Base-by-base conservation (phyloP, 2,113 vertebrate genomes). In the Pelobates fuscus region DNA sequence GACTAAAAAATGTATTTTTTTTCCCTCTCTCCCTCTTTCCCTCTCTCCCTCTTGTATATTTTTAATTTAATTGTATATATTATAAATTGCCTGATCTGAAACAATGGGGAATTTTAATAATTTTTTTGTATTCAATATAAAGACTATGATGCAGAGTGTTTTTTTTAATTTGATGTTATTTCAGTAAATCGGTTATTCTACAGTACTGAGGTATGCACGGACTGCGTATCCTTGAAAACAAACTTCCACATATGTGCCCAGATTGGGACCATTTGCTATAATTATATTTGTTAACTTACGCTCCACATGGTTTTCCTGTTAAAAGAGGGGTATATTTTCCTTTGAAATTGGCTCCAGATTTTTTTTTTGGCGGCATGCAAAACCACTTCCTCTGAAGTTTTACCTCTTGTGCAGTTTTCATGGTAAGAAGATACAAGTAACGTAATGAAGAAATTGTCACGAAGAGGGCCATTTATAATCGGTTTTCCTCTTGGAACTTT, bases 371-470 rank as follows among this genome's bases (percentile, higher is more conserved):
- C 20, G 26, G 49, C 30, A 27, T 10, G 2, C 26, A 55, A n/a
- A n/a, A 62, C 54, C 30, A 64, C 21, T 27, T 4, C 26, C 26
- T 52, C 46, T 41, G 25, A 37, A 25, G 44, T 65, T 74, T 72
- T 54, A 64, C 60, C 29, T 66, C 29, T 55, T 12, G 10, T 73
- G 71, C 49, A 55, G 25, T 73, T 8, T 55, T 27, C 62, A 14
- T 44, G 24, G 49, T 65, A 17, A 43, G 18, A 30, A 5, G 63
- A 29, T 63, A 11, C 59, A 59, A 37, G 49, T 11, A 18, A 14
- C 14, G 12, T 65, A 73, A 73, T 73, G 49, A 73, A 65, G 46
- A 57, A 59, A 64, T 63, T 64, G 70, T 62, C 58, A 71, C 58
- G 25, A 71, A 23, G 18, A 43, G 32, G 24, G 43, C 62, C 29